Conservation (phyloP, 23 tunicate genomes). For the Trididemnum clinides region DNA sequence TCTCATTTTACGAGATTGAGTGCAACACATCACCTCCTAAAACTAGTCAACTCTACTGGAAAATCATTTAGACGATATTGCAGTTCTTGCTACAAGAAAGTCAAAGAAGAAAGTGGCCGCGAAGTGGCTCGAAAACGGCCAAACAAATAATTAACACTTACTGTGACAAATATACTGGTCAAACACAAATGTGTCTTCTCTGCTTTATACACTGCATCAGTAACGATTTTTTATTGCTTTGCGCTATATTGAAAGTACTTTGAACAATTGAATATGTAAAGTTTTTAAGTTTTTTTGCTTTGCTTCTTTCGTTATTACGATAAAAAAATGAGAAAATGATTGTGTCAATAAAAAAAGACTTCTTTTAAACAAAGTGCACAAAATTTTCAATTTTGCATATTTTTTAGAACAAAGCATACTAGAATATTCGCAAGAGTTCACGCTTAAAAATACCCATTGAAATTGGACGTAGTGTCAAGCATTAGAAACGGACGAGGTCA, state of each 20-base stretch:
- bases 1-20: neutral
- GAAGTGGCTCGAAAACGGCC: neutral
- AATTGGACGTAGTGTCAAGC: neutral
- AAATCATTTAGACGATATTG: conserved; percentile 4
- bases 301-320: neutral
- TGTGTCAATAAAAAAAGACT: neutral
- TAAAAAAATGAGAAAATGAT: neutral
- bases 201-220: neutral
- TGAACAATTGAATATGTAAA: neutral
- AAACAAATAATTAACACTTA: neutral
- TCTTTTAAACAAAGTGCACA: neutral
- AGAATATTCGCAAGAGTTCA: conserved; percentile 1
- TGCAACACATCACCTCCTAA: neutral
- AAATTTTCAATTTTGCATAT: neutral
- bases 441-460: conserved; percentile 2
- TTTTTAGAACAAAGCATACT: neutral
- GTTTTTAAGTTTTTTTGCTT: neutral
- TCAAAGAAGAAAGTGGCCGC: conserved; percentile 8
- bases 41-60: conserved; percentile 1
- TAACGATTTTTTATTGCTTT: conserved; percentile 9
- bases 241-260: conserved; percentile 10
- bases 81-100: conserved; percentile 11
- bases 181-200: neutral
- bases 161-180: neutral
- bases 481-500: neutral